A percentile compares a stretch with the other conserved stretches of the same genome.
These are phyloP conservation scores for Hedychridium roseum DNA, from an alignment of 2,888 invertebrate genomes.

Conservation along the genomic window DNA sequence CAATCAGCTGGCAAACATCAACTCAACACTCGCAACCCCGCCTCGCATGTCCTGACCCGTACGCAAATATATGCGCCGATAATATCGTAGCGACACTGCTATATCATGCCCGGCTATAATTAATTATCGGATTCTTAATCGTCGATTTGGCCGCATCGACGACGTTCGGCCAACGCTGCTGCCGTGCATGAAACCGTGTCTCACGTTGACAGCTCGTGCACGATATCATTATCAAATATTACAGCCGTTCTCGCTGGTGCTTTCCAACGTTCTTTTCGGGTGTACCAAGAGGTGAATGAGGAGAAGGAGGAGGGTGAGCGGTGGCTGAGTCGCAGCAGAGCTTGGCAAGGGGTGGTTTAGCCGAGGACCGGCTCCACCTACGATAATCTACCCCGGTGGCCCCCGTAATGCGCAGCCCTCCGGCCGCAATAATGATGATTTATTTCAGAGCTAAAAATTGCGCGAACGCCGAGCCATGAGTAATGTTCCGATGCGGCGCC, in stretches of 20 bases:
- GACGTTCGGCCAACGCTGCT: neutral
- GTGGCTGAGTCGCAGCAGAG: slow-evolving; percentile 6
- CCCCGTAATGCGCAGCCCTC: slow-evolving; percentile 59
- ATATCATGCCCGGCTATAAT: slow-evolving; percentile 46
- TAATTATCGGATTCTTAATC: slow-evolving; percentile 34
- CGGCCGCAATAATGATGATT: slow-evolving; percentile 70
- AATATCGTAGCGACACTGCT: slow-evolving; percentile 41
- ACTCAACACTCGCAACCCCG: slow-evolving; percentile 56
- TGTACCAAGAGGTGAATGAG: neutral
- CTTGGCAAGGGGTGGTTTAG: too few relatives aligned
- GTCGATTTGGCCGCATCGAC: neutral
- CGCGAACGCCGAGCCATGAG: slow-evolving; percentile 67
- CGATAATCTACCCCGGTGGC: slow-evolving; percentile 56
- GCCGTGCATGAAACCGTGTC: neutral
- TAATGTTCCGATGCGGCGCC: slow-evolving; percentile 66
- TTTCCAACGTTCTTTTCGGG: slow-evolving; percentile 1
- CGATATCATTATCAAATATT: neutral
- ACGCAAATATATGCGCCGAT: slow-evolving; percentile 45
- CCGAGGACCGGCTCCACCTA: slow-evolving; percentile 47
- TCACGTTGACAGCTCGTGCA: neutral
- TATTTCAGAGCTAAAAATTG: slow-evolving; percentile 69
- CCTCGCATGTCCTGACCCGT: slow-evolving; percentile 33
- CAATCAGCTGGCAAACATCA: slow-evolving; percentile 62
- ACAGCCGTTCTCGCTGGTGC: neutral
- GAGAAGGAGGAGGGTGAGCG: neutral